Evolutionary conservation across 2,797 vertebrate species (phyloP).

Genomic region (Cheirogaleus major): DNA sequence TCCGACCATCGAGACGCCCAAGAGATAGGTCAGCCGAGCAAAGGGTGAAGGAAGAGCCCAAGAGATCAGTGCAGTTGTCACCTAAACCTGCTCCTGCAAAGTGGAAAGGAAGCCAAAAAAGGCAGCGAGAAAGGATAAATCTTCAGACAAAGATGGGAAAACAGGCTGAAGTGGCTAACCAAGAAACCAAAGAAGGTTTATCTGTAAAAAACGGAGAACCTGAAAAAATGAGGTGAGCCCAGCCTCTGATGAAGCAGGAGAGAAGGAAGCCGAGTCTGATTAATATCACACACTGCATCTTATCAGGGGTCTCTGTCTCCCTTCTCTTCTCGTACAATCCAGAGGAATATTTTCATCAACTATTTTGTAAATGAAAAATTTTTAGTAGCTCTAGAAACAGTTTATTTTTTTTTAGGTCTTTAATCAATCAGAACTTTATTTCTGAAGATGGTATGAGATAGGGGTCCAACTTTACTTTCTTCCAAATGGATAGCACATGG

Average conservation of each 20-base stretch:
- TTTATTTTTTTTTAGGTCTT: too few relatives aligned
- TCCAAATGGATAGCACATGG: neutral
- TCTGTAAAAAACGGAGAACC: neutral
- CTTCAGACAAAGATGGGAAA: neutral
- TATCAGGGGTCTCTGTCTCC: neutral
- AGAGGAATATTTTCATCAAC: neutral
- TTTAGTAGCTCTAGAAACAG: neutral
- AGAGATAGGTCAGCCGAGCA: neutral
- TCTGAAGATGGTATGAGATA: neutral
- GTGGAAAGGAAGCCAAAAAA: neutral
- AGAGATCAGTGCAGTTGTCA: neutral
- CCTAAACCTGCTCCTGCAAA: neutral
- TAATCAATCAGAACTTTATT: too few relatives aligned
- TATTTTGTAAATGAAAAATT: neutral
- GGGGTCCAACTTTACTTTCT: neutral
- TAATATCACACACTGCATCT: too few relatives aligned
- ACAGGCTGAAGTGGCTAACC: neutral
- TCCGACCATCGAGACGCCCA: neutral
- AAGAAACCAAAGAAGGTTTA: neutral
- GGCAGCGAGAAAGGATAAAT: neutral
- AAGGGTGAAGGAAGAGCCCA: neutral
- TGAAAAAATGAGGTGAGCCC: neutral
- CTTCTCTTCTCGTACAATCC: neutral
- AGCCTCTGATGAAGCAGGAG: neutral
- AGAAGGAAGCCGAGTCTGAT: neutral